phyloP scores from a whole-genome alignment of 2,113 vertebrate species.

The Neotragus pygmaeus region DNA sequence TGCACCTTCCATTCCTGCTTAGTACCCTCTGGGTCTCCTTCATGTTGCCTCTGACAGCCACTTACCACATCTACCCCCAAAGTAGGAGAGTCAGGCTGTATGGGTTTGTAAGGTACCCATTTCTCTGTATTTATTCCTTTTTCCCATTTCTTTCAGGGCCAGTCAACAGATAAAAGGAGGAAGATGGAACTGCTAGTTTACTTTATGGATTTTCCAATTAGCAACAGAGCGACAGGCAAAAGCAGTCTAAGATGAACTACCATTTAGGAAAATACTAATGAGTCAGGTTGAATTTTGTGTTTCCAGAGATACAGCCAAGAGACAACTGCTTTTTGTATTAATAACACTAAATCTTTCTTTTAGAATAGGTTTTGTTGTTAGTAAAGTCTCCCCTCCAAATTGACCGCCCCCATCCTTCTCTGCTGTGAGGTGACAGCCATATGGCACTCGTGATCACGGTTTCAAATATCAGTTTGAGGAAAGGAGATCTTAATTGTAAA shows the following conservation, averaged over 20 bases:
- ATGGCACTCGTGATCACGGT: not conserved
- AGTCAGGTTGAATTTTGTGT: slow-evolving; percentile 23
- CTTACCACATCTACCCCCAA: not conserved
- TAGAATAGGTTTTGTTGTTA: slow-evolving; percentile 8
- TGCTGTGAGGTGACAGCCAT: not conserved
- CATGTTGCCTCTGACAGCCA: not conserved
- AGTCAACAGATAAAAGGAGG: not conserved
- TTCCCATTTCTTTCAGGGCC: slow-evolving; percentile 16
- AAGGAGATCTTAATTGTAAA: slow-evolving; percentile 30
- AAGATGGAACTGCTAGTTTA: not conserved
- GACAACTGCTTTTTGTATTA: slow-evolving; percentile 32
- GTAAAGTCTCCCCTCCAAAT: not conserved
- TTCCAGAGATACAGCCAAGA: slow-evolving; percentile 18
- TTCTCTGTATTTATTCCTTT: not conserved
- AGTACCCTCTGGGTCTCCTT: not conserved
- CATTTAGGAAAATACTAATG: slow-evolving; percentile 29
- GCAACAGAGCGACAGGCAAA: not conserved
- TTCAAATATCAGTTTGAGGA: not conserved
- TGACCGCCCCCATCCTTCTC: not conserved
- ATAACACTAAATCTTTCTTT: slow-evolving; percentile 10
- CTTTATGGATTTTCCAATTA: slow-evolving; percentile 35
- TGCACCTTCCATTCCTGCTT: not conserved
- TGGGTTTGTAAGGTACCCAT: not conserved
- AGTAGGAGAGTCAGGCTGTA: not conserved
- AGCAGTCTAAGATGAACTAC: not conserved